Evolutionary conservation across 1,140 invertebrate genomes (phyloP), one percentile per base, ranked within the genome.

Genomic region (Euschistus heros): DNA sequence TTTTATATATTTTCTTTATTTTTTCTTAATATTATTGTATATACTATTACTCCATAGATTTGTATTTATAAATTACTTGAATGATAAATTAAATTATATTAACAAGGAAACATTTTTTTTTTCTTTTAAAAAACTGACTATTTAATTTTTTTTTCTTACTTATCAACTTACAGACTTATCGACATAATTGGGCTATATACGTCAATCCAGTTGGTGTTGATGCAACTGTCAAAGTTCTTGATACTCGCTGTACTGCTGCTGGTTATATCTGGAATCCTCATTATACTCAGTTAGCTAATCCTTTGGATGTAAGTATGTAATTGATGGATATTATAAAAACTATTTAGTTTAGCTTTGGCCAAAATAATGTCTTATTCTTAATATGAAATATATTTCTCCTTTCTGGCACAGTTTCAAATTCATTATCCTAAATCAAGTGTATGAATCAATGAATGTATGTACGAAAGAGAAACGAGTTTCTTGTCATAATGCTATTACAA

Each of bases 191-290:
- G 92, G 87, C 90, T 55, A 87, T 96, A 66, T 97, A 87, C 74
- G 92, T 95, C 10, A 94, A 94, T 77, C 88, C 90, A 0, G 89
- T 97, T 20, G 91, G 89, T n/a, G 89, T 93, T 37, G 92, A 96
- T 78, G 92, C 92, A 6, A 81, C 89, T 10, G 90, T 93, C 2
- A 83, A 86, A 75, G 82, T 86, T 27, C 82, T 88, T 59, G 77
- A 80, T 64, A 89, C 89, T 1, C 79, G 91, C 66, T 97, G 94
- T 75, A 86, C 91, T 5, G 93, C 92, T 7, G 88, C 87, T 54
- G 93, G 93, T 24, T 94, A 91, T 72, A 81, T 87, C 30, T 97
- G 92, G 91, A 97, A 97, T 80, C 94, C 94, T 0, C 92, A 87
- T 76, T 91, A 88, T 69, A 92, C 91, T 22, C 91, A 93, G 77